phyloP scores from a whole-genome alignment of 2,113 vertebrate species.

The Semnornis frantzii region DNA sequence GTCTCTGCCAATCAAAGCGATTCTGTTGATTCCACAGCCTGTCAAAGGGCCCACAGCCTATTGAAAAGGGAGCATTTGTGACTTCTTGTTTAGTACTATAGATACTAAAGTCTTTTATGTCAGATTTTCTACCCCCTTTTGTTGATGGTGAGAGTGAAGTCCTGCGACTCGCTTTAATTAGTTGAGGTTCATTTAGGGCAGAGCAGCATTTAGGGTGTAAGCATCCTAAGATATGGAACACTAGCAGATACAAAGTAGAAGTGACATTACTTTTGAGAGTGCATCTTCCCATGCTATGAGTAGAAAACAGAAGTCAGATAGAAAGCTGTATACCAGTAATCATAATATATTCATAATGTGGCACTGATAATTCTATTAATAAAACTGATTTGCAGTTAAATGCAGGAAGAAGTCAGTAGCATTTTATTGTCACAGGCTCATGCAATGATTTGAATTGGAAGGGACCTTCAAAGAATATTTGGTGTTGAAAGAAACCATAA shows the following conservation, averaged over 20 bases:
- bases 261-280: neutral
- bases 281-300: neutral
- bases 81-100: neutral
- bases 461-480: neutral
- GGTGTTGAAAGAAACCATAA: neutral
- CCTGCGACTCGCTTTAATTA: neutral
- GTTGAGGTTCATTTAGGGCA: neutral
- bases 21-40: neutral
- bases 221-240: too few species aligned
- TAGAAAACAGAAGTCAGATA: neutral
- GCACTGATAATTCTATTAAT: neutral
- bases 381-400: neutral
- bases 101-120: neutral
- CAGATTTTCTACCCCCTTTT: neutral
- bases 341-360: neutral
- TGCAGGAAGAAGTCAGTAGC: neutral
- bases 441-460: neutral
- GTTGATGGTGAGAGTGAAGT: neutral
- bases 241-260: fast-evolving
- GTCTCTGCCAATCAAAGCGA: too few species aligned
- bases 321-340: neutral
- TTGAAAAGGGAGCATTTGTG: neutral
- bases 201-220: neutral
- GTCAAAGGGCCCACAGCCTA: neutral
- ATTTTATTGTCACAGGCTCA: neutral